A percentile compares a stretch with the other conserved stretches of the same genome.
phyloP scores from a whole-genome alignment of 2,797 vertebrate genomes.

The Anabacerthia variegaticeps region DNA sequence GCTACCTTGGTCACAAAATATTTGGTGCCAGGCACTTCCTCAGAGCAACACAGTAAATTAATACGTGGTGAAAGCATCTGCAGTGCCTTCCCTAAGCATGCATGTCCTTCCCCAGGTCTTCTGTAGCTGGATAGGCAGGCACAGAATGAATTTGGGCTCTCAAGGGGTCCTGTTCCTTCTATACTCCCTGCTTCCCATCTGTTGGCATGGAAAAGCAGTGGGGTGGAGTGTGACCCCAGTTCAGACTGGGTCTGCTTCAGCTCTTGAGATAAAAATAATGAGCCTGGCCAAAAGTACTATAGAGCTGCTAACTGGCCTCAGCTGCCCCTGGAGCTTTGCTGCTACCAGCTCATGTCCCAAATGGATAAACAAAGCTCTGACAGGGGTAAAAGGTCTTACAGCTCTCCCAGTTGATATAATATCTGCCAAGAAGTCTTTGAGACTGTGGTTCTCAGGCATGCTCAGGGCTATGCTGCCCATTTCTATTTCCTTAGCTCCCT shows the following conservation, averaged over 20 bases:
- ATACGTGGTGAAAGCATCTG: not conserved
- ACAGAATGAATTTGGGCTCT: not conserved
- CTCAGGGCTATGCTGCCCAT: not conserved
- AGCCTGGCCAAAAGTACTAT: not conserved
- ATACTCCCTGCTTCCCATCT: not conserved
- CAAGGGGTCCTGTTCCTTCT: not conserved
- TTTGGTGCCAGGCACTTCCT: not conserved
- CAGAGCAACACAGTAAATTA: not conserved
- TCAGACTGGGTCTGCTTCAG: not conserved
- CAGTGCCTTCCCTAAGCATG: fast-evolving
- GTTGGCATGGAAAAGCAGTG: not conserved
- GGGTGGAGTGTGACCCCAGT: not conserved
- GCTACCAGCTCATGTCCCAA: not conserved
- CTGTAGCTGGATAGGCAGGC: not conserved
- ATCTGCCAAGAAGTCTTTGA: conserved; percentile 27
- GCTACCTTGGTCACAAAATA: not conserved
- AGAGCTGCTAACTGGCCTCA: not conserved
- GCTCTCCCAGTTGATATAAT: not conserved
- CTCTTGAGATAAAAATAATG: not conserved
- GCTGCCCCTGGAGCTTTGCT: conserved; percentile 4
- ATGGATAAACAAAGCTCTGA: conserved; percentile 23
- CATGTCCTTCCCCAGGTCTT: not conserved
- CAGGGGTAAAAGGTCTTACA: not conserved
- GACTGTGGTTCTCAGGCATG: conserved; percentile 27
- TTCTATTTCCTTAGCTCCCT: conserved; percentile 24